phyloP scores from a whole-genome alignment of 2,888 invertebrate species.

The Drosophila ezoana region DNA sequence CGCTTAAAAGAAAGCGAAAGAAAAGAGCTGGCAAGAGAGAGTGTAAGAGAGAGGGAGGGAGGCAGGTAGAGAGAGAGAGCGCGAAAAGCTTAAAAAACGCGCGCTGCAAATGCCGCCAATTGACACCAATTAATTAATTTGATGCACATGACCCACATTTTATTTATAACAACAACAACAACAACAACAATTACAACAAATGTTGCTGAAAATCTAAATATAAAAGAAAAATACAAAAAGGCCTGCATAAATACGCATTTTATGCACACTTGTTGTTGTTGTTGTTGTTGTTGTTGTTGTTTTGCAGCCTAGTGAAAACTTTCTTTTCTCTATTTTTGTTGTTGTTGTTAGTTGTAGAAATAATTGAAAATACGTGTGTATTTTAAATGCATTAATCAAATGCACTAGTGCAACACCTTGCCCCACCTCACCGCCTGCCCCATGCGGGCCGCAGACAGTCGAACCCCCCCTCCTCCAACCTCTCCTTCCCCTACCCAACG shows the following conservation, averaged over 20 bases:
- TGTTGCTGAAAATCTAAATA: conserved; percentile 42
- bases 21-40: neutral
- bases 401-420: conserved; percentile 31
- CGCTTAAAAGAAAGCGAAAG: conserved; percentile 47
- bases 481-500: neutral
- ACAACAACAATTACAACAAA: conserved; percentile 5
- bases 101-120: conserved; percentile 61
- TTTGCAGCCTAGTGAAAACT: conserved; percentile 32
- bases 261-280: conserved; percentile 12
- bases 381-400: conserved; percentile 50
- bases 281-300: neutral
- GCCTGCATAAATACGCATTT: conserved; percentile 45
- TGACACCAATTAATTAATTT: conserved; percentile 81
- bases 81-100: conserved; percentile 34
- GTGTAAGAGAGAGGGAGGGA: conserved; percentile 13
- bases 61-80: conserved; percentile 5
- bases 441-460: neutral
- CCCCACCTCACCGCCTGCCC: neutral
- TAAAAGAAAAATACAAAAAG: conserved; percentile 16
- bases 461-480: neutral
- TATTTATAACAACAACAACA: conserved; percentile 60
- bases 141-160: conserved; percentile 80
- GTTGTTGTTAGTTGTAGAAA: conserved; percentile 18
- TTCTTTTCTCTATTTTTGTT: conserved; percentile 28
- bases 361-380: conserved; percentile 49